These are phyloP conservation scores for Enteromius argenteus DNA, from an alignment of 2,797 vertebrate genomes.

Conservation along the genomic window DNA sequence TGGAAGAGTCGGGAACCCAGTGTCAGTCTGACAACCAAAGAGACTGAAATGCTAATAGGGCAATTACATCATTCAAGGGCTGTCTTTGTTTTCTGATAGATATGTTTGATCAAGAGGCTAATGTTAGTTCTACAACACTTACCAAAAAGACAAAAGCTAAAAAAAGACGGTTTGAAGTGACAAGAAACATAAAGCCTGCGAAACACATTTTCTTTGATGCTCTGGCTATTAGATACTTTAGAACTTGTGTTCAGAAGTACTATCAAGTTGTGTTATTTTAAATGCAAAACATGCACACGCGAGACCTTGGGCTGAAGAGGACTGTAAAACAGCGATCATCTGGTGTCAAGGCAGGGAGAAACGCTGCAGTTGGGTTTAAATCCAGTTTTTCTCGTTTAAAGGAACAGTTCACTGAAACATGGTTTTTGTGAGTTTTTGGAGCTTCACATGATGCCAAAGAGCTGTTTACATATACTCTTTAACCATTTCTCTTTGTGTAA, in stretches of 20 bases:
- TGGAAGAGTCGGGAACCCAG: conserved; percentile 35
- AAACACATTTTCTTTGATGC: conserved; percentile 62
- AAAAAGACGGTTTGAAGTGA: conserved; percentile 52
- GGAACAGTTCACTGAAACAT: not conserved
- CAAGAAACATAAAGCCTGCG: conserved; percentile 59
- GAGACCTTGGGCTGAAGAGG: conserved; percentile 76
- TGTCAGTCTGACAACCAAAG: conserved; percentile 38
- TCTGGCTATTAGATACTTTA: conserved; percentile 60
- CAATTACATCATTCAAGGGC: conserved; percentile 44
- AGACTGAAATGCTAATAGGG: conserved; percentile 31
- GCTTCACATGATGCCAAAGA: not conserved
- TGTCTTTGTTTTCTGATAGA: conserved; percentile 33
- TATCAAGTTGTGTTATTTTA: conserved; percentile 74
- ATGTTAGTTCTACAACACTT: conserved; percentile 41
- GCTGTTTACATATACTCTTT: not conserved
- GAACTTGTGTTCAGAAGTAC: conserved; percentile 67
- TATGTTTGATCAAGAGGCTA: conserved; percentile 9
- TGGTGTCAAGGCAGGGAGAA: conserved; percentile 31
- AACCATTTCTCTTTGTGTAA: not conserved
- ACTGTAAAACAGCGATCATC: conserved; percentile 44
- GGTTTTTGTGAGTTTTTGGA: not conserved
- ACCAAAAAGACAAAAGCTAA: conserved; percentile 27
- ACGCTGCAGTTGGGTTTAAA: conserved; percentile 62
- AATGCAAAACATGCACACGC: conserved; percentile 73
- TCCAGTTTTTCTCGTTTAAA: conserved; percentile 62